Evolutionary conservation across 2,113 vertebrate species (phyloP), one percentile per base, ranked within the genome.

Genomic region (Lagopus leucura): DNA sequence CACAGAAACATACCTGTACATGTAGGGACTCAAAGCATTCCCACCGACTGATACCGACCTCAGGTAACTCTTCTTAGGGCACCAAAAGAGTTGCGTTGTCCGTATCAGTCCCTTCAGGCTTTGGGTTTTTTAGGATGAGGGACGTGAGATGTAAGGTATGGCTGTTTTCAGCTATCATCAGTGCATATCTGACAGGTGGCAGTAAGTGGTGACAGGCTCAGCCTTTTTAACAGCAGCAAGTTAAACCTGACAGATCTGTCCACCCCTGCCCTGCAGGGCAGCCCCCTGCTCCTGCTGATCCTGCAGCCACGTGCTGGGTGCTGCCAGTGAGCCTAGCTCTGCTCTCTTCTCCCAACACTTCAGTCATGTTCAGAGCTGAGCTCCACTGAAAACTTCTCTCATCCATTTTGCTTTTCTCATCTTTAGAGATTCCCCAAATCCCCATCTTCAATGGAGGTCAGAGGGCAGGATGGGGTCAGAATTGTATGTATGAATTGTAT

Each of bases 101-200:
- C 83, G 15, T 54, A 42, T 55, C 63, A 95, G 60, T 86, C 69
- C 76, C 79, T 64, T 27, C 42, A 34, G 66, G 38, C 36, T 36
- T 92, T 0, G 1, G 48, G 73, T 91, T 95, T 77, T 52, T 52
- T 72, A 55, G 90, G 43, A 82, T 67, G 55, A 63, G 63, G 76
- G 55, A 11, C 1, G 73, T 0, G 55, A 93, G 77, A 60, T 34
- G 34, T 3, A 16, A 89, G 54, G 71, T 57, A 73, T 19, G 64
- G 4, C 38, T 1, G 2, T 60, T 82, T 93, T 52, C 90, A 94
- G 82, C 91, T 87, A 82, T 78, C 84, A 21, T 14, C 60, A 66
- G 80, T 74, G 82, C 61, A 75, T 88, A 52, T 64, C 83, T 92
- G 65, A 47, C 89, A 92, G 87, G 86, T 93, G 84, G 96, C 86